phyloP scores from a whole-genome alignment of 2,888 invertebrate species.

The Acleris laterana region DNA sequence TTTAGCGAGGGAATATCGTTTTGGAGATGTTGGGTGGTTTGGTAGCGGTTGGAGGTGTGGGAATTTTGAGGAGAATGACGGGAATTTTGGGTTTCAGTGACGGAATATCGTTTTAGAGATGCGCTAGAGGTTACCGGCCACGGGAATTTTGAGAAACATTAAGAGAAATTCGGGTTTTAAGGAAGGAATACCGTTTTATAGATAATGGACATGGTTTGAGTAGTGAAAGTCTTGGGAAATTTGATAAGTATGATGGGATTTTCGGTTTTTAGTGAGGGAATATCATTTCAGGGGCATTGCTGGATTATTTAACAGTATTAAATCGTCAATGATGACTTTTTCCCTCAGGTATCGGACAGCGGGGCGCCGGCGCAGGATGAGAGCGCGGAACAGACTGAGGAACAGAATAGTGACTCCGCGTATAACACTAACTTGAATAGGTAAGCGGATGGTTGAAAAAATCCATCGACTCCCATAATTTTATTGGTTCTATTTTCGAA shows the following conservation, averaged over 20 bases:
- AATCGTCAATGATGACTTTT: neutral
- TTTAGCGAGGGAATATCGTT: neutral
- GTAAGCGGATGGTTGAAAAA: conserved; percentile 50
- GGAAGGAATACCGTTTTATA: no score
- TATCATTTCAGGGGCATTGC: neutral
- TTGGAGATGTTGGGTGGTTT: neutral
- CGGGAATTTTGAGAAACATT: neutral
- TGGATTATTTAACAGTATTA: no score
- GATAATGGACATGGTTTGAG: no score
- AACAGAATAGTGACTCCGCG: conserved; percentile 61
- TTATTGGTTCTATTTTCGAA: no score
- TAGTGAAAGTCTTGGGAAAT: neutral
- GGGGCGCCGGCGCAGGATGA: conserved; percentile 57
- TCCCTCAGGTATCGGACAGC: conserved; percentile 65
- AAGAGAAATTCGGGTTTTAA: no score
- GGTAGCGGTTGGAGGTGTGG: neutral
- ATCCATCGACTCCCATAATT: no score
- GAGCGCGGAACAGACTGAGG: conserved; percentile 59
- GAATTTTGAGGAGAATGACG: neutral
- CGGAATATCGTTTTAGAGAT: neutral
- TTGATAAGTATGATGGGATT: neutral
- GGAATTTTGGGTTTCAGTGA: neutral
- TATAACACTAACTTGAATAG: conserved; percentile 74
- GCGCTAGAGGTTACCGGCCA: neutral
- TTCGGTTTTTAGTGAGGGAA: neutral